Conservation (phyloP, 2,888 invertebrate species). For the Hypomecis punctinalis region DNA sequence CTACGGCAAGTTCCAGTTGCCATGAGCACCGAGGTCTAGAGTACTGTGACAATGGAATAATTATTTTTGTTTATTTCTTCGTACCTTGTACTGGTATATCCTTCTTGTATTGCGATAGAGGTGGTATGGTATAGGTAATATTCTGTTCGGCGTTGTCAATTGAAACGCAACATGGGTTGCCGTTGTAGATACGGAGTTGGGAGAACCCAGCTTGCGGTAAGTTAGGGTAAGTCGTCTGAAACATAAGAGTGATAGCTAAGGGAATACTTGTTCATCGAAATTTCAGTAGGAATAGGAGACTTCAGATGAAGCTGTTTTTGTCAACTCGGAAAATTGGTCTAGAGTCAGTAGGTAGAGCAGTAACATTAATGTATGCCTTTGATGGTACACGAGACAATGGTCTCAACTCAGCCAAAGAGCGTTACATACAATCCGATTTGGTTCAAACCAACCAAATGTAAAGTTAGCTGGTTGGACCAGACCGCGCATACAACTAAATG, state of each 20-base stretch:
- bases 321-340: too few species aligned
- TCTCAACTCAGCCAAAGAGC: too few species aligned
- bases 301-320: too few species aligned
- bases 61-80: background rate
- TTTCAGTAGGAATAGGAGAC: too few species aligned
- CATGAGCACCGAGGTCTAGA: background rate
- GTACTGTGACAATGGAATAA: background rate
- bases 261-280: background rate
- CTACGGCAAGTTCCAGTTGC: too few species aligned
- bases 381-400: too few species aligned
- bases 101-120: conserved; percentile 60
- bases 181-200: conserved; percentile 87
- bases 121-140: conserved; percentile 61
- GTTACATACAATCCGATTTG: too few species aligned
- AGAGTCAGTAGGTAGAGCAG: too few species aligned
- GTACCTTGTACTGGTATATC: conserved; percentile 48
- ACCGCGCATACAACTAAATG: too few species aligned
- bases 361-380: too few species aligned
- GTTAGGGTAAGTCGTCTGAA: conserved; percentile 85
- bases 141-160: conserved; percentile 78
- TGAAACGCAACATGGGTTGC: conserved; percentile 72
- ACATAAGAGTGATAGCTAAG: conserved; percentile 46
- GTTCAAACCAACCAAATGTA: too few species aligned
- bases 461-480: too few species aligned
- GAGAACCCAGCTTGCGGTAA: conserved; percentile 81